Base-by-base conservation (phyloP, 2,888 invertebrate species). In the Lepidochitona cinerea region DNA sequence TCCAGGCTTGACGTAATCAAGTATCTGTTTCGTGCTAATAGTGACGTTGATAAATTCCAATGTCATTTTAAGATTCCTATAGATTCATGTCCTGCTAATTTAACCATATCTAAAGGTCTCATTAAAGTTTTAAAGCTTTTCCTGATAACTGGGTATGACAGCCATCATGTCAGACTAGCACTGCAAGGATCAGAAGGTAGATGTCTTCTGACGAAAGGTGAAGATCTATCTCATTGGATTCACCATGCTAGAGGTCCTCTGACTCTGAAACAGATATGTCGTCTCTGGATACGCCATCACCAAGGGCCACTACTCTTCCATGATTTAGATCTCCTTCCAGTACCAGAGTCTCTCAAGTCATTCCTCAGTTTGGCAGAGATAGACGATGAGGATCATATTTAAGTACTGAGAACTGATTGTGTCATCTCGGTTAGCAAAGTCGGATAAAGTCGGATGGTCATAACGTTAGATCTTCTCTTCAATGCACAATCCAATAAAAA, bases 321-420 rank as follows among this genome's bases (percentile, higher is more conserved):
- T 49, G 77, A 85, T 54, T 73, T 85, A 0, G 73, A 77, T 23
- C 67, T 80, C 14, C 78, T 88, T 7, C 86, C 86, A 2, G 64
- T 88, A 4, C 89, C 89, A 6, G 77, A 83, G 36, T 75, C 82
- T 6, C 76, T 89, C 66, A 80, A 74, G 65, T 84, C 87, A 68
- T 89, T 85, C 71, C 71, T 89, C 5, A 83, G 83, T 14, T 74
- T 88, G 73, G 83, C 83, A 71, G 88, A 88, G 53, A 77, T 89
- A 14, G 85, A 88, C 69, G 85, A 87, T 14, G 59, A 59, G 29
- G 29, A 59, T 26, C 29, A n/a, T n/a, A n/a, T n/a, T n/a, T n/a
- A n/a, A n/a, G n/a, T n/a, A n/a, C n/a, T n/a, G n/a, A n/a, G n/a
- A n/a, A n/a, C n/a, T n/a, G n/a, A n/a, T n/a, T n/a, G n/a, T n/a